Conservation (phyloP, 2,888 invertebrate species). For the Rhingia rostrata region DNA sequence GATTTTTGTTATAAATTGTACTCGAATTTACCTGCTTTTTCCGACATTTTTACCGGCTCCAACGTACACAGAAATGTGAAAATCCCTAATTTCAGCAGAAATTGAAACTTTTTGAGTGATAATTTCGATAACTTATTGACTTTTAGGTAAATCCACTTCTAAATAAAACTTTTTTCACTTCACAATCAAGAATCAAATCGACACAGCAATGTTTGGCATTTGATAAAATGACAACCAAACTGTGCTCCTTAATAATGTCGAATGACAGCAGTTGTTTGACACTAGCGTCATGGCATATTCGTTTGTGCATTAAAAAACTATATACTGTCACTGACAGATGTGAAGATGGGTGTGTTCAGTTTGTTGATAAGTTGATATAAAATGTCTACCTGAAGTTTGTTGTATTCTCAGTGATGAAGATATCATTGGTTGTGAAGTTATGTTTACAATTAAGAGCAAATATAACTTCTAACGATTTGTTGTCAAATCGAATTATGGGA, state of each 20-base stretch:
- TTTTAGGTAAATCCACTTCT: not conserved
- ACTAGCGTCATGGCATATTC: conserved; percentile 3
- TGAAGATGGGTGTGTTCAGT: conserved; percentile 55
- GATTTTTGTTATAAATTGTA: conserved; percentile 6
- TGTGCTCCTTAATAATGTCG: conserved; percentile 19
- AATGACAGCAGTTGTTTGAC: conserved; percentile 59
- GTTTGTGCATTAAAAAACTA: not conserved
- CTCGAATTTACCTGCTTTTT: conserved; percentile 45
- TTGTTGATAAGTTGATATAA: not conserved
- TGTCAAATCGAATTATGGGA: too few species aligned
- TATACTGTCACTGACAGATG: conserved; percentile 13
- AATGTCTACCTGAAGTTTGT: too few species aligned
- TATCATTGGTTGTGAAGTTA: too few species aligned
- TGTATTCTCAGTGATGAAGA: too few species aligned
- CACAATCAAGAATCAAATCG: not conserved
- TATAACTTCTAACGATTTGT: too few species aligned
- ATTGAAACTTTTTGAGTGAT: not conserved
- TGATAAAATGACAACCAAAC: conserved; percentile 34
- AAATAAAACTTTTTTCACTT: conserved; percentile 4
- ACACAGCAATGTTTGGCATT: conserved; percentile 40
- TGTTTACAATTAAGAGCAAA: too few species aligned
- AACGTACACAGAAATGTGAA: not conserved
- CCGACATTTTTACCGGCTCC: conserved; percentile 34
- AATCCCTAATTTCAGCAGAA: not conserved
- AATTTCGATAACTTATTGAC: not conserved